phyloP scores from a whole-genome alignment of 2,888 invertebrate species.

The Pantelozetes paolii region DNA sequence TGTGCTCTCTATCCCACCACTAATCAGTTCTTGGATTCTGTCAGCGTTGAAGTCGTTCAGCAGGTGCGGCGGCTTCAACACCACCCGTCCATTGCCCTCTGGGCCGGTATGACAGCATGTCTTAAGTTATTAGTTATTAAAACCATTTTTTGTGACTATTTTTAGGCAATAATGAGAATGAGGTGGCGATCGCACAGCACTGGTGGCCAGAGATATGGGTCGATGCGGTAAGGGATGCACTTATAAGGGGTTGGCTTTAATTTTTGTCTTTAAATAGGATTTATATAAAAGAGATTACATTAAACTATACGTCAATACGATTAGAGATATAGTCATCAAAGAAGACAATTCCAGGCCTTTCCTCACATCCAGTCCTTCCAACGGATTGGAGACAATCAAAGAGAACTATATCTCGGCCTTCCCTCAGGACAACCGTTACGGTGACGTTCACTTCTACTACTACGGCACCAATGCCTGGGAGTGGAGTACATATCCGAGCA shows the following conservation, averaged over 20 bases:
- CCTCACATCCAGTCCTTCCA: conserved; percentile 84
- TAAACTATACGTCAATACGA: conserved; percentile 72
- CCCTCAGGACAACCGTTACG: conserved; percentile 73
- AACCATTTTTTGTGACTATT: neutral
- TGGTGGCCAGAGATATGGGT: conserved; percentile 61
- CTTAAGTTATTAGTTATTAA: neutral
- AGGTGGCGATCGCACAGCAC: conserved; percentile 73
- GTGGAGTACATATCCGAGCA: conserved; percentile 67
- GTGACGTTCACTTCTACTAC: conserved; percentile 75
- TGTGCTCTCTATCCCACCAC: conserved; percentile 86
- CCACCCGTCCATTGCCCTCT: conserved; percentile 80
- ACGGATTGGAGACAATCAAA: conserved; percentile 67
- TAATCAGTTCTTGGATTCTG: conserved; percentile 66
- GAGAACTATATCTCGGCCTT: conserved; percentile 72
- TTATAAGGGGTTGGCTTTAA: neutral
- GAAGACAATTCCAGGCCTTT: conserved; percentile 65
- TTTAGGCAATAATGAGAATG: conserved; percentile 90
- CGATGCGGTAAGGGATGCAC: neutral
- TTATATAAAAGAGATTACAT: conserved; percentile 71
- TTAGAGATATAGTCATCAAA: conserved; percentile 62
- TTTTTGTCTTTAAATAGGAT: neutral
- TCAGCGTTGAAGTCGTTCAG: conserved; percentile 70
- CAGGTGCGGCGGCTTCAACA: conserved; percentile 75
- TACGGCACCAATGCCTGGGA: conserved; percentile 77
- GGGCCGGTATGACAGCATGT: conserved; percentile 59